Conservation (phyloP, 2,113 vertebrate species). For the Setophaga kirtlandii region DNA sequence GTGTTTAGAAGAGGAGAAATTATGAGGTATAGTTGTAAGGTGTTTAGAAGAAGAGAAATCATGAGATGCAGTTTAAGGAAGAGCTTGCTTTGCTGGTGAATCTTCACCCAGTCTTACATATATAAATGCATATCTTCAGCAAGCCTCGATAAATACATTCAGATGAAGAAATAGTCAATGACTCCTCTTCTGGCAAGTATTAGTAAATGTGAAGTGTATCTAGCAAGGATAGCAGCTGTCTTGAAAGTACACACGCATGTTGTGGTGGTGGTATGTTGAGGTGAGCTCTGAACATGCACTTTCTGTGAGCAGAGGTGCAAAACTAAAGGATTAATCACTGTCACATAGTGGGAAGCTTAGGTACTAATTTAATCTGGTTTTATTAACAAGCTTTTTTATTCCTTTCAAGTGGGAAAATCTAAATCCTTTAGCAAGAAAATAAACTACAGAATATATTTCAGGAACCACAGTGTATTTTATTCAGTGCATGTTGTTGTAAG, state of each 20-base stretch:
- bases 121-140: background rate
- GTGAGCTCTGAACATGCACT: background rate
- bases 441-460: background rate
- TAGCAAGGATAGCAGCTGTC: background rate
- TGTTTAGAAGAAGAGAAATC: background rate
- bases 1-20: background rate
- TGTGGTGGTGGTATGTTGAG: background rate
- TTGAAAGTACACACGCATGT: background rate
- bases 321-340: background rate
- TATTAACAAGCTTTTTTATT: background rate
- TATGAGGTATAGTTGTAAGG: background rate
- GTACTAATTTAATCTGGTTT: background rate
- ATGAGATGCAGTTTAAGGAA: background rate
- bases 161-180: background rate
- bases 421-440: background rate
- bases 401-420: conserved; percentile 3
- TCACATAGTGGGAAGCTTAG: background rate
- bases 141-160: background rate
- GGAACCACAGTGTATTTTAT: background rate
- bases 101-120: background rate
- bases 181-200: background rate
- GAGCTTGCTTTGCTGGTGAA: background rate
- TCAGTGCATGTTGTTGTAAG: background rate
- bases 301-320: background rate
- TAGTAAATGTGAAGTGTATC: background rate